Conservation (phyloP, 2,113 vertebrate species). For the Grallaria varia region DNA sequence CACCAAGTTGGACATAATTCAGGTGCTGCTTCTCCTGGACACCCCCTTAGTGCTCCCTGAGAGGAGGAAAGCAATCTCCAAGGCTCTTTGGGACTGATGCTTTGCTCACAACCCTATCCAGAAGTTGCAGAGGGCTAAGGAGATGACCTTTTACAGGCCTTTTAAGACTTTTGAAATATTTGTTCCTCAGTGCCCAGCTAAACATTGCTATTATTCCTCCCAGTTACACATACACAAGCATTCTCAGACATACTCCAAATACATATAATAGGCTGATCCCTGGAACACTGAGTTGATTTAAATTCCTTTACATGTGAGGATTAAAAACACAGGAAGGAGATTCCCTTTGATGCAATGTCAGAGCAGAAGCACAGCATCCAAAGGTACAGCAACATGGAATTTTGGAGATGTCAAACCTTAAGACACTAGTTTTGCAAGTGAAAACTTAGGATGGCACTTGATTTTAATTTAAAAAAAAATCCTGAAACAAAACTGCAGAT, state of each 20-base stretch:
- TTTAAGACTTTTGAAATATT: not conserved
- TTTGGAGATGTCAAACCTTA: not conserved
- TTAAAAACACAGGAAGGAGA: not conserved
- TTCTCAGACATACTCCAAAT: not conserved
- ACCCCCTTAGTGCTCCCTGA: fast-evolving
- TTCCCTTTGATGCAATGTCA: not conserved
- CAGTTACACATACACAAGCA: not conserved
- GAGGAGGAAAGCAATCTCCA: not conserved
- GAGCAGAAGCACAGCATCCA: not conserved
- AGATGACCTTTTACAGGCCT: no score
- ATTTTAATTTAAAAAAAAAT: not conserved
- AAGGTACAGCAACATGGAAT: not conserved
- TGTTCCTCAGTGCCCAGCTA: not conserved
- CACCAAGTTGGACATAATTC: not conserved
- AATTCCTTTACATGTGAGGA: not conserved
- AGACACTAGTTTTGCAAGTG: not conserved
- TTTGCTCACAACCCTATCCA: not conserved
- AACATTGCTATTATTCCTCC: not conserved
- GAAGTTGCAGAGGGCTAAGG: not conserved
- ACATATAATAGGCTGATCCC: not conserved
- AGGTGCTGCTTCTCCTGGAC: not conserved
- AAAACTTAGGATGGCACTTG: not conserved
- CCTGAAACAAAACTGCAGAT: no score
- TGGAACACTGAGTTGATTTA: not conserved
- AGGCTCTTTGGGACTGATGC: not conserved